Percentiles rank a stretch among this genome's conserved stretches.
Conservation (phyloP, 2,797 vertebrate species). For the Danio kyathit region DNA sequence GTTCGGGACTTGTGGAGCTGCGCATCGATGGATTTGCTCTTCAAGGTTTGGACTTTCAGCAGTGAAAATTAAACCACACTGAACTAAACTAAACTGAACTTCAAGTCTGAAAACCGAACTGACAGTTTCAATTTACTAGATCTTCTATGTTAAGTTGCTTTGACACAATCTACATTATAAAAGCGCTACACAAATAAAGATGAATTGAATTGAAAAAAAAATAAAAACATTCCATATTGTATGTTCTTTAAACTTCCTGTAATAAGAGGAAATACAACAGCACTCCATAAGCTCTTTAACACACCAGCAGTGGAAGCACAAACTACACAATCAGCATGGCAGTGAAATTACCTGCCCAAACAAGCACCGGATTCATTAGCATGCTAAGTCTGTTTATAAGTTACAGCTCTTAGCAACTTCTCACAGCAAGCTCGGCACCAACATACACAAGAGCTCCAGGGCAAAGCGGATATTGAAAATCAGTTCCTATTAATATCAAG, state of each 20-base stretch:
- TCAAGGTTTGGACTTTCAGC: too few relatives aligned
- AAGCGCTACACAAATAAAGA: too few relatives aligned
- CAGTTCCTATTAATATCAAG: constrained; percentile 47
- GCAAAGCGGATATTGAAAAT: constrained; percentile 32
- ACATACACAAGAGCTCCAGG: constrained; percentile 29
- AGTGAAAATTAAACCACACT: too few relatives aligned
- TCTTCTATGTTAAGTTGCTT: too few relatives aligned
- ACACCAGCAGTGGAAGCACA: constrained; percentile 11
- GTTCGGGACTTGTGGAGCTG: too few relatives aligned
- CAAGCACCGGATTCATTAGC: constrained; percentile 18
- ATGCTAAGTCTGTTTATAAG: constrained; percentile 30
- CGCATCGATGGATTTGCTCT: too few relatives aligned
- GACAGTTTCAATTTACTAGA: too few relatives aligned
- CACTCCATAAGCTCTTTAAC: neutral
- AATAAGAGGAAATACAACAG: neutral
- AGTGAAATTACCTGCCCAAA: constrained; percentile 21
- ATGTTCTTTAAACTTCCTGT: neutral
- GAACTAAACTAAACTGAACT: too few relatives aligned
- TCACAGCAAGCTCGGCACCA: constrained; percentile 2
- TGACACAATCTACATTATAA: too few relatives aligned
- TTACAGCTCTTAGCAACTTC: neutral
- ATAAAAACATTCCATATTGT: too few relatives aligned
- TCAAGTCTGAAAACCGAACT: too few relatives aligned
- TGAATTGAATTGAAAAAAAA: too few relatives aligned
- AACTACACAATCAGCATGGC: constrained; percentile 18